A percentile compares a stretch with the other conserved stretches of the same genome.
These are phyloP conservation scores for Alentia gelatinosa DNA, from an alignment of 2,888 invertebrate species.

Conservation along the genomic window DNA sequence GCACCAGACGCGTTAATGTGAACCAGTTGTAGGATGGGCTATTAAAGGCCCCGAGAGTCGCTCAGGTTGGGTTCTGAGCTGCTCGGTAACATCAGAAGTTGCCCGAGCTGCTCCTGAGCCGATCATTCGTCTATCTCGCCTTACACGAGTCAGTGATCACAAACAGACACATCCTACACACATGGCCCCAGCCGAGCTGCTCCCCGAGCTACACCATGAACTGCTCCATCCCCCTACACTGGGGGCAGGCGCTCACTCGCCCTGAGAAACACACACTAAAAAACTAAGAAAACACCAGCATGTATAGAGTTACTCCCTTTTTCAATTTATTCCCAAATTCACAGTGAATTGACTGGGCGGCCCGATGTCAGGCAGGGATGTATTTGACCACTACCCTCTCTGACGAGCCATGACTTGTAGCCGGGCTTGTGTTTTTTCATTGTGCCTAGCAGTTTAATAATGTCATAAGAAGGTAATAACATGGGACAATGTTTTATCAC, in stretches of 20 bases:
- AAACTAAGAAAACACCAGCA: neutral
- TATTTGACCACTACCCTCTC: neutral
- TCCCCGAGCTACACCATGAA: neutral
- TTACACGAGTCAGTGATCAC: constrained; percentile 46
- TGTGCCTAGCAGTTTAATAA: neutral
- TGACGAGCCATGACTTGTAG: neutral
- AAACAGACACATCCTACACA: constrained; percentile 13
- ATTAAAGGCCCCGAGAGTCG: neutral
- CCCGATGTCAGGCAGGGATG: neutral
- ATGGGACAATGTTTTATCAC: no score
- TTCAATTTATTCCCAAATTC: neutral
- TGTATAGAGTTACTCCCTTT: neutral
- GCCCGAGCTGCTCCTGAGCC: neutral
- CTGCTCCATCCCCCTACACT: neutral
- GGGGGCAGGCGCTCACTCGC: neutral
- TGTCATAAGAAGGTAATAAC: neutral
- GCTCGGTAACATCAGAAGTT: constrained; percentile 21
- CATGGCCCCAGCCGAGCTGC: neutral
- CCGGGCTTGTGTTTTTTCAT: neutral
- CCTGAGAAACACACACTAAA: neutral
- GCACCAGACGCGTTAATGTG: neutral
- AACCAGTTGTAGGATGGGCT: neutral
- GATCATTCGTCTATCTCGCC: constrained; percentile 35
- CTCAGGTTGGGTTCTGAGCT: neutral
- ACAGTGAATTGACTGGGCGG: neutral